Conservation (phyloP, 2,797 vertebrate species). For the Coregonus ussuriensis region DNA sequence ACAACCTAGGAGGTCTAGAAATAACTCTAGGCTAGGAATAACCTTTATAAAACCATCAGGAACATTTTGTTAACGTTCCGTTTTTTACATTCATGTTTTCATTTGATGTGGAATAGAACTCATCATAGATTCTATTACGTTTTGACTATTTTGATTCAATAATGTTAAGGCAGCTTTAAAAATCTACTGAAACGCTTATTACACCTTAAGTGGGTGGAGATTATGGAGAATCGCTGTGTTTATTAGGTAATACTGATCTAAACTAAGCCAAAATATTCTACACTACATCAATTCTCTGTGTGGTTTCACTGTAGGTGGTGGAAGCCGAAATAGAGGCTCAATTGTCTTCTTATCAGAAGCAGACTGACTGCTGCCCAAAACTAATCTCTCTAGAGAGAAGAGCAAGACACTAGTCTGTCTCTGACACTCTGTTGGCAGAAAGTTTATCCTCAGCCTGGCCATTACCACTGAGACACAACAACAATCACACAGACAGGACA, state of each 20-base stretch:
- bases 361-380: slow-evolving; percentile 58
- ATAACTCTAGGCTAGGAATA: not conserved
- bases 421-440: not conserved
- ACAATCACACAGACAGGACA: not conserved
- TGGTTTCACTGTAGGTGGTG: slow-evolving; percentile 61
- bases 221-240: no score
- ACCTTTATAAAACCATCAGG: not conserved
- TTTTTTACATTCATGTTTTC: not conserved
- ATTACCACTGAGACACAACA: not conserved
- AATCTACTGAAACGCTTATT: slow-evolving; percentile 33
- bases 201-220: slow-evolving; percentile 8
- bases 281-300: slow-evolving; percentile 40
- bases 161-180: no score
- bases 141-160: not conserved
- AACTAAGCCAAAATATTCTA: slow-evolving; percentile 35
- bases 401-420: not conserved
- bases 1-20: not conserved
- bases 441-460: not conserved
- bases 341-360: slow-evolving; percentile 65
- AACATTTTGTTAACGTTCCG: slow-evolving; percentile 3
- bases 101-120: not conserved
- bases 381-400: slow-evolving; percentile 64
- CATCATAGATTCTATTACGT: not conserved
- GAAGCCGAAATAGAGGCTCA: slow-evolving; percentile 66
- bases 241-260: no score